phyloP scores from a whole-genome alignment of 2,888 invertebrate species.

The Andrena flavipes region DNA sequence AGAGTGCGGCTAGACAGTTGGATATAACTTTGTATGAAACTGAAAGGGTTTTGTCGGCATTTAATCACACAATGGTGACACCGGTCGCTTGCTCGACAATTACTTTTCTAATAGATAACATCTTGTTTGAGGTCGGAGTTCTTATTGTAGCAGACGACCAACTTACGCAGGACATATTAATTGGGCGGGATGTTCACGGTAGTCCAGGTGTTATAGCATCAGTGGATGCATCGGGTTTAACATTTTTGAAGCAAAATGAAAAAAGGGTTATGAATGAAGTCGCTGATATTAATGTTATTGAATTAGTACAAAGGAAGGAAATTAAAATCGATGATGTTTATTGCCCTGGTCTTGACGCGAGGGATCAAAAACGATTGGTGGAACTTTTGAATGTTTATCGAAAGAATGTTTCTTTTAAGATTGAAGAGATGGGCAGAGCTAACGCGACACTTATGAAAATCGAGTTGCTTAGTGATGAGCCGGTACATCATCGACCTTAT shows the following conservation, averaged over 20 bases:
- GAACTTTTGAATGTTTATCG: conserved; percentile 29
- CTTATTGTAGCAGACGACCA: conserved; percentile 57
- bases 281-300: background rate
- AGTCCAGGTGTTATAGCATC: conserved; percentile 42
- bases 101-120: conserved; percentile 48
- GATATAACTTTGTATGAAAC: too few species aligned
- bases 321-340: background rate
- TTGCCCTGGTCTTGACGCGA: background rate
- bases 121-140: conserved; percentile 48
- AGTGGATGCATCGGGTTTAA: conserved; percentile 10
- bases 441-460: conserved; percentile 59
- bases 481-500: conserved; percentile 59
- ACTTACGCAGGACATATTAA: conserved; percentile 47
- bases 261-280: background rate
- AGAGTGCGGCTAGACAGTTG: too few species aligned
- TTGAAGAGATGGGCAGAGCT: conserved; percentile 9
- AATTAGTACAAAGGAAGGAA: background rate
- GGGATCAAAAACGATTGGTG: background rate
- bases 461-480: conserved; percentile 47
- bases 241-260: background rate
- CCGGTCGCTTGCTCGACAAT: conserved; percentile 42
- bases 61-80: too few species aligned
- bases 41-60: too few species aligned
- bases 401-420: background rate
- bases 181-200: conserved; percentile 54